Percentiles rank a stretch among this genome's conserved stretches.
phyloP scores from a whole-genome alignment of 2,113 vertebrate genomes.

The Rissa tridactyla region DNA sequence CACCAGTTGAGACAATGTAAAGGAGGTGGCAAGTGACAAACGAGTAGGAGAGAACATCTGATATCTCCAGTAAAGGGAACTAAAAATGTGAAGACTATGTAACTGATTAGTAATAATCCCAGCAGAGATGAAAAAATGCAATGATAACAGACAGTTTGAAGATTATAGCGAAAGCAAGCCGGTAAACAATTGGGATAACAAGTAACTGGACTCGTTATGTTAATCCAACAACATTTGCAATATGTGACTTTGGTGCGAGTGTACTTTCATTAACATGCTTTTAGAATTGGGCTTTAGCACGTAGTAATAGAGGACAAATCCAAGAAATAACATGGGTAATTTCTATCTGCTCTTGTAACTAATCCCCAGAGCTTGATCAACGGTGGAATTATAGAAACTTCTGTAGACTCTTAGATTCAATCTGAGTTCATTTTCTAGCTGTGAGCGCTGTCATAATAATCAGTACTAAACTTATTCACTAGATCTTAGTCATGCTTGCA shows the following conservation, averaged over 20 bases:
- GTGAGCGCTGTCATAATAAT: constrained; percentile 32
- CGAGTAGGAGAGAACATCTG: neutral
- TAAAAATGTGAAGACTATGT: neutral
- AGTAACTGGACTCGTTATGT: neutral
- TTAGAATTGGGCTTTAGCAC: neutral
- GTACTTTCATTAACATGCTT: neutral
- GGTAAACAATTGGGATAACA: neutral
- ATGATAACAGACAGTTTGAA: neutral
- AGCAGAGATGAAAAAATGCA: neutral
- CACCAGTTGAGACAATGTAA: neutral
- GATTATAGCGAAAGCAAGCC: neutral
- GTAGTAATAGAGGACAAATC: neutral
- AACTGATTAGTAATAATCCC: neutral
- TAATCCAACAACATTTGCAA: neutral
- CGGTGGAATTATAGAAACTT: neutral
- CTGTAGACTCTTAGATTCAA: neutral
- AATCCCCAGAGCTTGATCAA: neutral
- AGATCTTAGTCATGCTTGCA: constrained; percentile 17
- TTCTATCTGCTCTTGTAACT: neutral
- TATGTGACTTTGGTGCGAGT: neutral
- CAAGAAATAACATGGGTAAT: neutral
- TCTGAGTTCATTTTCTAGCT: constrained; percentile 30
- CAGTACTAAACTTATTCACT: constrained; percentile 9
- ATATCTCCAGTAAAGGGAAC: neutral
- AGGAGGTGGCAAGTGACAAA: neutral